These are phyloP conservation scores for Dasysyrphus albostriatus DNA, from an alignment of 2,888 invertebrate species.

Conservation along the genomic window DNA sequence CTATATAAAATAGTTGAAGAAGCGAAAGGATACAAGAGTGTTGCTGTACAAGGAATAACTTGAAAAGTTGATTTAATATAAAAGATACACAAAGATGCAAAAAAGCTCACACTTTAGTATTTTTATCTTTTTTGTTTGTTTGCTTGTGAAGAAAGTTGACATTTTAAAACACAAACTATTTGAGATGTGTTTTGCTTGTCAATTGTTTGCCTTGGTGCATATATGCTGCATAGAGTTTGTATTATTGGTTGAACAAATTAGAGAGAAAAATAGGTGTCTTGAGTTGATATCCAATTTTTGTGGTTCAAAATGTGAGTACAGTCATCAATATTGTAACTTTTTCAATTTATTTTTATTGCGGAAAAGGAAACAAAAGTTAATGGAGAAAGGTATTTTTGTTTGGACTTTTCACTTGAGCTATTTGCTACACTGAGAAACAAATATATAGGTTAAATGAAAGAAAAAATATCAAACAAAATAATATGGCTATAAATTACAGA, in stretches of 20 bases:
- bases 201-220: not conserved
- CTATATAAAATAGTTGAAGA: not conserved
- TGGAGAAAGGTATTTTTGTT: not conserved
- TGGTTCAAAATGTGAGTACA: not conserved
- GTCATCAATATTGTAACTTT: slow-evolving; percentile 13
- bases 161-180: slow-evolving; percentile 10
- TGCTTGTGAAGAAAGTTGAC: not conserved
- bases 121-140: too few relatives aligned
- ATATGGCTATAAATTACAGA: too few relatives aligned
- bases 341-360: slow-evolving; percentile 18
- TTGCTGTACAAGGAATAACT: slow-evolving; percentile 15
- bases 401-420: not conserved
- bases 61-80: slow-evolving; percentile 27
- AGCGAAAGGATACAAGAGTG: not conserved
- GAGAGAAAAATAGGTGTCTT: not conserved
- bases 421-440: not conserved
- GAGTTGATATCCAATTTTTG: slow-evolving; percentile 4
- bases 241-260: not conserved
- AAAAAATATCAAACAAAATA: too few relatives aligned
- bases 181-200: slow-evolving; percentile 18
- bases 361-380: not conserved
- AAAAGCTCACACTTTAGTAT: not conserved
- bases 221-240: not conserved
- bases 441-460: too few relatives aligned
- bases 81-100: slow-evolving; percentile 31